Conservation (phyloP, 2,888 invertebrate genomes). For the Hirtodrosophila confusa region DNA sequence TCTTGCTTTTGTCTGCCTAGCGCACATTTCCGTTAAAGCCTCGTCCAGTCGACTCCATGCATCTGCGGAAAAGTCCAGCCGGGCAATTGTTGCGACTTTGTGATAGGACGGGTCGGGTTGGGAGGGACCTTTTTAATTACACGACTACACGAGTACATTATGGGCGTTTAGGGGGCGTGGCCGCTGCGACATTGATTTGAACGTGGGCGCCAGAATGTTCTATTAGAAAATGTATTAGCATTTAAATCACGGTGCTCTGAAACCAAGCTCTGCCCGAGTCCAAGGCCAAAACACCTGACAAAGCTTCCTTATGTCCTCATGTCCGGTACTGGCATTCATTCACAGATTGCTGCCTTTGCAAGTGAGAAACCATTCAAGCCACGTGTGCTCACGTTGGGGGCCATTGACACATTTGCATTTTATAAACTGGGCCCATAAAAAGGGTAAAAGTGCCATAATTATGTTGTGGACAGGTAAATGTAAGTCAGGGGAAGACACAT, state of each 20-base stretch:
- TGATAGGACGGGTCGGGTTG: not conserved
- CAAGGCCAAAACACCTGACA: conserved; percentile 30
- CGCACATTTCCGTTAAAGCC: not conserved
- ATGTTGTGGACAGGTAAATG: not conserved
- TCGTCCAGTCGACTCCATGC: not conserved
- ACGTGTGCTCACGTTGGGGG: conserved; percentile 5
- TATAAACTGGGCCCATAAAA: not conserved
- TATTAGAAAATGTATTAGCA: conserved; percentile 49
- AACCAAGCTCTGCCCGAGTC: conserved; percentile 3
- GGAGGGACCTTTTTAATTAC: conserved; percentile 52
- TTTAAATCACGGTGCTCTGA: conserved; percentile 51
- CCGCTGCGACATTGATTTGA: conserved; percentile 32
- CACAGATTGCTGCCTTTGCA: not conserved
- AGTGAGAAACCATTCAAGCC: conserved; percentile 12
- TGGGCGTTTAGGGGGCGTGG: conserved; percentile 1
- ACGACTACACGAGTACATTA: conserved; percentile 5
- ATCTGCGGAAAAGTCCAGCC: conserved; percentile 12
- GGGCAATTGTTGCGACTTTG: conserved; percentile 14
- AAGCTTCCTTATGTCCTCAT: not conserved
- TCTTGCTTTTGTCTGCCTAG: conserved; percentile 6
- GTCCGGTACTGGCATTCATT: not conserved
- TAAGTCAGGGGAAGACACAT: too few relatives aligned
- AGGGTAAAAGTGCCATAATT: not conserved
- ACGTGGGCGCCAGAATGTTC: conserved; percentile 39
- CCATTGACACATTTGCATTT: conserved; percentile 5